phyloP scores from a whole-genome alignment of 2,113 vertebrate species.

The Psephotus haematonotus region DNA sequence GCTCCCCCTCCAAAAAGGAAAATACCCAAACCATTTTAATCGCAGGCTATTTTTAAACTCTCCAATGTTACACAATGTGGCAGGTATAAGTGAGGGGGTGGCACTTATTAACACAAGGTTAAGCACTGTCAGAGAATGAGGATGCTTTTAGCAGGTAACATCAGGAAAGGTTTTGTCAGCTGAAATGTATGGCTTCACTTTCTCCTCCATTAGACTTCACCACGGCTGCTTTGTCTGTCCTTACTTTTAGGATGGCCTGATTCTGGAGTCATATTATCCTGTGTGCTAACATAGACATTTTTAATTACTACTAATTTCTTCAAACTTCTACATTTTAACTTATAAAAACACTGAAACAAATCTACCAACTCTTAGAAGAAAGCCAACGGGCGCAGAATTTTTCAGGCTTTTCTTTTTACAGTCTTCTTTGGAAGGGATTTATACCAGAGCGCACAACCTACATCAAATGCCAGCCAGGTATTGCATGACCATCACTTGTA shows the following conservation, averaged over 20 bases:
- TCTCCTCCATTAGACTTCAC: neutral
- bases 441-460: neutral
- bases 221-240: neutral
- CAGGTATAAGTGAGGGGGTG: constrained; percentile 33
- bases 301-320: neutral
- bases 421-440: neutral
- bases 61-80: neutral
- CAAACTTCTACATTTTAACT: neutral
- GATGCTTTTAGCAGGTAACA: neutral
- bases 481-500: neutral
- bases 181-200: neutral
- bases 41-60: constrained; percentile 48
- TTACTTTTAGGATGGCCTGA: neutral
- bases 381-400: neutral
- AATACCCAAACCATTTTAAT: neutral
- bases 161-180: neutral
- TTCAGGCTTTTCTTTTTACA: neutral
- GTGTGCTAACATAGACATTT: neutral
- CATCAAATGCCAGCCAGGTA: neutral
- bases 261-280: neutral
- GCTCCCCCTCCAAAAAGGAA: neutral
- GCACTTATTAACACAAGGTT: neutral
- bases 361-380: neutral
- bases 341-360: neutral
- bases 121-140: neutral